Evolutionary conservation across 2,888 invertebrate species (phyloP).

Genomic region (Agonopterix alstromeriana): DNA sequence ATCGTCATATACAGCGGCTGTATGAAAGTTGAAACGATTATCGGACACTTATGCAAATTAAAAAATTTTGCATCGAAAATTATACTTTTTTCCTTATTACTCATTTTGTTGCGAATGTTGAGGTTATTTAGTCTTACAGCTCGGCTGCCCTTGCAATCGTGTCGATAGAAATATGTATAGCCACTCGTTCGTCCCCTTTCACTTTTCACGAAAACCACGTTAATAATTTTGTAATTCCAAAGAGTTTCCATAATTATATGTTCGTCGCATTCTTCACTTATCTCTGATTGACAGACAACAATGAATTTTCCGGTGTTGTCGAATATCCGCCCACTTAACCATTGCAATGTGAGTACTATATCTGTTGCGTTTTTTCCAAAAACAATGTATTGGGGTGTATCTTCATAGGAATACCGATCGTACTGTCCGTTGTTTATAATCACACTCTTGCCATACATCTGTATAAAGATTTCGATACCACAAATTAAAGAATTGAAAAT

Average conservation of each 20-base stretch:
- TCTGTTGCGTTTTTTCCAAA: slow-evolving; percentile 33
- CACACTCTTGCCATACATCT: slow-evolving; percentile 34
- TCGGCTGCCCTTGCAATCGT: slow-evolving; percentile 31
- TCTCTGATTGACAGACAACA: slow-evolving; percentile 40
- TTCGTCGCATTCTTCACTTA: slow-evolving; percentile 38
- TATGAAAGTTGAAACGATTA: slow-evolving; percentile 47
- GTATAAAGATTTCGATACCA: slow-evolving; percentile 38
- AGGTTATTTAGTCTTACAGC: slow-evolving; percentile 30
- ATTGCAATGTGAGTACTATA: slow-evolving; percentile 29
- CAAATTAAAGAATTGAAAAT: slow-evolving; percentile 39
- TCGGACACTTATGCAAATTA: slow-evolving; percentile 42
- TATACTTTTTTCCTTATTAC: slow-evolving; percentile 31
- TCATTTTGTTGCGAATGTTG: slow-evolving; percentile 20
- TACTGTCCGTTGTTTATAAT: slow-evolving; percentile 30
- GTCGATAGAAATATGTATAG: slow-evolving; percentile 34
- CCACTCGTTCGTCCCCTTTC: slow-evolving; percentile 19
- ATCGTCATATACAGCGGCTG: slow-evolving; percentile 50
- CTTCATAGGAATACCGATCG: slow-evolving; percentile 17
- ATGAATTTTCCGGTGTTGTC: slow-evolving; percentile 51
- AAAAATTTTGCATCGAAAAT: not conserved
- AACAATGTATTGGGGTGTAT: slow-evolving; percentile 38
- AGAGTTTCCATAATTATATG: slow-evolving; percentile 29
- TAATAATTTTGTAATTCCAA: slow-evolving; percentile 46
- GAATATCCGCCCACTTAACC: slow-evolving; percentile 32
- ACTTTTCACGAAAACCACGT: slow-evolving; percentile 36